Percentiles rank a stretch among this genome's conserved stretches.
These are phyloP conservation scores for Orientallactaga sibirica DNA, from an alignment of 2,797 vertebrate species.

Conservation along the genomic window DNA sequence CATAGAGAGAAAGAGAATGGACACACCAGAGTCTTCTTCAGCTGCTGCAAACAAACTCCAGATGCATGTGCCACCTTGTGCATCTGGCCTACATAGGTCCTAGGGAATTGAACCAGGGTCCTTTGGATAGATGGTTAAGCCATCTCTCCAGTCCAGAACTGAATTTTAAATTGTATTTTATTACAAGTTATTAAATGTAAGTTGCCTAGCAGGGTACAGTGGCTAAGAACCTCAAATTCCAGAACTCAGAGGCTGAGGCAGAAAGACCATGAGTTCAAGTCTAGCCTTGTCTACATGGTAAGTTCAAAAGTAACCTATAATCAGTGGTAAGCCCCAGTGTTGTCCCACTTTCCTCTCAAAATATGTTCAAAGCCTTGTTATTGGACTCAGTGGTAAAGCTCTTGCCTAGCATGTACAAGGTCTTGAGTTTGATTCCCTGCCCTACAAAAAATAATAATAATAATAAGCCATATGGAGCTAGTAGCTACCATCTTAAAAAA, in stretches of 20 bases:
- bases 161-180: background rate
- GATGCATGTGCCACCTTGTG: no score
- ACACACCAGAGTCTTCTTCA: no score
- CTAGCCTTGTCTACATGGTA: background rate
- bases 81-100: no score
- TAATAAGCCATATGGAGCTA: background rate
- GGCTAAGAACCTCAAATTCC: background rate
- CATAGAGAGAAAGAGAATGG: no score
- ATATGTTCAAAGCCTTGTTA: background rate
- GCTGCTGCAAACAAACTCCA: no score
- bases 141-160: background rate
- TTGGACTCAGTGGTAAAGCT: background rate
- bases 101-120: no score
- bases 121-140: no score
- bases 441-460: background rate
- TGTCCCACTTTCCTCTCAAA: background rate
- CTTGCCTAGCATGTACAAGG: background rate
- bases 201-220: background rate
- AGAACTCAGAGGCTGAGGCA: background rate
- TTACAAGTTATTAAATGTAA: background rate
- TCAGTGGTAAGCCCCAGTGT: background rate
- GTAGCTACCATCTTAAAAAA: background rate
- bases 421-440: background rate
- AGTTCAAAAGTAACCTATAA: background rate
- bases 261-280: background rate